Percentiles rank a stretch among this genome's conserved stretches.
phyloP scores from a whole-genome alignment of 2,797 vertebrate species.

The Margarornis squamiger region DNA sequence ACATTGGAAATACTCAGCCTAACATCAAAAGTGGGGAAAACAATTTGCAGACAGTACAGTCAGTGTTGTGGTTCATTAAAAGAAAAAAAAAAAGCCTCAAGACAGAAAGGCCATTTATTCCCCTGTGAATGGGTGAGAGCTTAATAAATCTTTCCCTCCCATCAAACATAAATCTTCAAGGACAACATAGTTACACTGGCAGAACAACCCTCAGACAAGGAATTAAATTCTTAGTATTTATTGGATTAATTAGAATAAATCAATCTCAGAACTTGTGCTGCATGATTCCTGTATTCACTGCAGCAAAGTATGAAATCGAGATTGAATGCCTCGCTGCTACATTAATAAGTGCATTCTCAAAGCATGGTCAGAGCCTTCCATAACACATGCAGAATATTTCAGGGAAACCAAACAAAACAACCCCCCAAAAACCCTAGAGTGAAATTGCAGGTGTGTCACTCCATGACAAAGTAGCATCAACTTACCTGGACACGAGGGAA shows the following conservation, averaged over 20 bases:
- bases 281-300: conserved; percentile 34
- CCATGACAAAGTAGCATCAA: background rate
- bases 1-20: background rate
- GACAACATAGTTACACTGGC: conserved; percentile 31
- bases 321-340: background rate
- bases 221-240: conserved; percentile 57
- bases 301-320: conserved; percentile 50
- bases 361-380: background rate
- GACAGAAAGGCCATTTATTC: conserved; percentile 27
- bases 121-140: conserved; percentile 9
- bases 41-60: background rate
- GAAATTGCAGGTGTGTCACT: background rate
- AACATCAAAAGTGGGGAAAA: background rate
- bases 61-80: background rate
- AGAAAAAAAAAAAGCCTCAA: background rate
- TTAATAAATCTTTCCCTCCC: conserved; percentile 42
- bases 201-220: conserved; percentile 48
- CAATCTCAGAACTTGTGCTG: conserved; percentile 32
- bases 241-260: conserved; percentile 67
- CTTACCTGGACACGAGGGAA: conserved; percentile 94
- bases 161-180: conserved; percentile 55
- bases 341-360: background rate
- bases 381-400: background rate
- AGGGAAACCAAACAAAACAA: background rate
- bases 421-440: background rate